Percentiles rank a stretch among this genome's conserved stretches.
phyloP scores from a whole-genome alignment of 2,888 invertebrate species.

The Clostera curtula region DNA sequence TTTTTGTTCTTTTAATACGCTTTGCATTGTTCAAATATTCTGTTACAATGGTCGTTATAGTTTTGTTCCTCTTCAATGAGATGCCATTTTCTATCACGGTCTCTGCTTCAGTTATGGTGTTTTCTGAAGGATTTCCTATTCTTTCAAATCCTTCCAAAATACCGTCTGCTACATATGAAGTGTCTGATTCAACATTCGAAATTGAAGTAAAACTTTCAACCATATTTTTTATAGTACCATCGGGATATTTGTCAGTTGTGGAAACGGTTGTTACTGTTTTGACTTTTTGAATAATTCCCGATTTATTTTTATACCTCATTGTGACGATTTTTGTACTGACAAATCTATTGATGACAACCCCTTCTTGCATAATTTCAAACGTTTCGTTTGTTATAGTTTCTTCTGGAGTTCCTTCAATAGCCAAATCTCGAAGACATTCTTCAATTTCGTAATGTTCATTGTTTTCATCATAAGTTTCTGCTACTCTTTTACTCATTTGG shows the following conservation, averaged over 20 bases:
- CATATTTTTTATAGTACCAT: conserved; percentile 27
- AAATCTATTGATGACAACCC: conserved; percentile 34
- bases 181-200: conserved; percentile 33
- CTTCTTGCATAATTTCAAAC: conserved; percentile 36
- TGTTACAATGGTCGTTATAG: conserved; percentile 39
- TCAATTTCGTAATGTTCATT: conserved; percentile 22
- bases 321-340: conserved; percentile 40
- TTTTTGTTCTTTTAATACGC: conserved; percentile 44
- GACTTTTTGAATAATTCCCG: conserved; percentile 34
- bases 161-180: conserved; percentile 20
- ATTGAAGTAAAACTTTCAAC: conserved; percentile 40
- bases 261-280: conserved; percentile 46
- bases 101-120: conserved; percentile 31
- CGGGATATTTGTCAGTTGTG: conserved; percentile 56
- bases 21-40: conserved; percentile 29
- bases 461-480: conserved; percentile 12
- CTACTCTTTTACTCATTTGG: conserved; percentile 5
- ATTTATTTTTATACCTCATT: conserved; percentile 38
- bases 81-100: conserved; percentile 37
- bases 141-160: conserved; percentile 31
- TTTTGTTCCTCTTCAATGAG: conserved; percentile 41
- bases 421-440: conserved; percentile 28
- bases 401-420: conserved; percentile 27
- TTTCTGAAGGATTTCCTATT: conserved; percentile 34
- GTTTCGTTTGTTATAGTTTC: conserved; percentile 31